Evolutionary conservation across 2,888 invertebrate species (phyloP).

Genomic region (Pachliopta kotzebuea): DNA sequence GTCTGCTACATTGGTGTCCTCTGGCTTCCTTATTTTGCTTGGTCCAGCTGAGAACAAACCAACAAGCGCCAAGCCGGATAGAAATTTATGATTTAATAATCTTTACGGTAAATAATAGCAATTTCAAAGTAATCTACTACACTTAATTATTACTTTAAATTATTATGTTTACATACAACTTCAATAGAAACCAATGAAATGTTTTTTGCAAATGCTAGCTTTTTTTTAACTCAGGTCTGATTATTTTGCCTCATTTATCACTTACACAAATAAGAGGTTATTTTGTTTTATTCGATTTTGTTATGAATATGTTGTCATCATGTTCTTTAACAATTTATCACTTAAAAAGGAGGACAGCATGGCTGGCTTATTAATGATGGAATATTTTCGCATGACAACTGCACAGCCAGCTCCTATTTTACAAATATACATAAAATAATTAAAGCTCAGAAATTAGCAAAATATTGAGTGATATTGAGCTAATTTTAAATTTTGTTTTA

Average conservation of each 20-base stretch:
- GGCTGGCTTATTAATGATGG: conserved; percentile 11
- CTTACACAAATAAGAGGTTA: not conserved
- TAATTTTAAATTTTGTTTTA: not conserved
- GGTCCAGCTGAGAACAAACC: conserved; percentile 71
- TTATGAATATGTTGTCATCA: not conserved
- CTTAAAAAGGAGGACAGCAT: conserved; percentile 2
- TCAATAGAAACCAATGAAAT: not conserved
- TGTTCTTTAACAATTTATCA: conserved; percentile 26
- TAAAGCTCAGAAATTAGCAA: not conserved
- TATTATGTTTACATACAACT: not conserved
- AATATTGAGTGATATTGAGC: not conserved
- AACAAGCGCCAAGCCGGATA: conserved; percentile 68
- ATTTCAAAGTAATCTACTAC: not conserved
- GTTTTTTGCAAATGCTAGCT: not conserved
- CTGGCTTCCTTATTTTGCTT: conserved; percentile 56
- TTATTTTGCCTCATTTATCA: not conserved
- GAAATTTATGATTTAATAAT: conserved; percentile 24
- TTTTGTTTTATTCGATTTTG: not conserved
- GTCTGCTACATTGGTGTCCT: conserved; percentile 44
- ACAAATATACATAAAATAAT: conserved; percentile 5
- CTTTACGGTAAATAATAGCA: not conserved
- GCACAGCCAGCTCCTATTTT: conserved; percentile 4
- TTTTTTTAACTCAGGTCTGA: not conserved
- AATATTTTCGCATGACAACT: conserved; percentile 20
- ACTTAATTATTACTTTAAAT: not conserved